Conservation (phyloP, 2,888 invertebrate species). For the Cancer borealis region DNA sequence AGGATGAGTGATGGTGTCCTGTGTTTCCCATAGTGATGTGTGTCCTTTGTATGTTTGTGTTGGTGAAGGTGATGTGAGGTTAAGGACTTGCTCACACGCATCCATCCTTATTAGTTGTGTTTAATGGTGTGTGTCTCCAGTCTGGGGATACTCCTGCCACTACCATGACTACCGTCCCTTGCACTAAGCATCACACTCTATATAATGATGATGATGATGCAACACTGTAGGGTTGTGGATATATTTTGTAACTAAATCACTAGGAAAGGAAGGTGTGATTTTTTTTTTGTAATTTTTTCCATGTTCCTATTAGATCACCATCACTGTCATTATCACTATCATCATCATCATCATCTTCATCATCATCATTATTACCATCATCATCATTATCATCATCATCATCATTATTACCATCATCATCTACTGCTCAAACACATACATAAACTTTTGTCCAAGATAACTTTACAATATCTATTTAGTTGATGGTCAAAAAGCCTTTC, state of each 20-base stretch:
- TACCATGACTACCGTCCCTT: background rate
- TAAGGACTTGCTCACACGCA: background rate
- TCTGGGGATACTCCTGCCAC: background rate
- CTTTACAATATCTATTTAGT: too few species aligned
- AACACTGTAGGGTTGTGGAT: background rate
- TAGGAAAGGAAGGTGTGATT: background rate
- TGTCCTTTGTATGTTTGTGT: background rate
- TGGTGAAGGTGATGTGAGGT: background rate
- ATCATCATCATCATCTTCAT: too few species aligned
- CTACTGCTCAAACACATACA: too few species aligned
- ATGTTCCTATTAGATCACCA: background rate
- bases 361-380: too few species aligned
- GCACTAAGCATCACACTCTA: background rate
- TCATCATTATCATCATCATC: too few species aligned
- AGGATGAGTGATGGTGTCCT: background rate
- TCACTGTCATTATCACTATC: too few species aligned
- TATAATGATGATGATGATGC: background rate
- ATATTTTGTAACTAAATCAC: background rate
- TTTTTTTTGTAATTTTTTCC: background rate
- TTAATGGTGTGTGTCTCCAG: background rate
- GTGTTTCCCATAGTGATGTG: background rate
- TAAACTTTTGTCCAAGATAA: too few species aligned
- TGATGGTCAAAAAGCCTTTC: too few species aligned
- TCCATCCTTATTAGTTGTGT: background rate
- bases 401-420: too few species aligned